These are phyloP conservation scores for Melospiza georgiana DNA, from an alignment of 2,113 vertebrate species.

Conservation along the genomic window DNA sequence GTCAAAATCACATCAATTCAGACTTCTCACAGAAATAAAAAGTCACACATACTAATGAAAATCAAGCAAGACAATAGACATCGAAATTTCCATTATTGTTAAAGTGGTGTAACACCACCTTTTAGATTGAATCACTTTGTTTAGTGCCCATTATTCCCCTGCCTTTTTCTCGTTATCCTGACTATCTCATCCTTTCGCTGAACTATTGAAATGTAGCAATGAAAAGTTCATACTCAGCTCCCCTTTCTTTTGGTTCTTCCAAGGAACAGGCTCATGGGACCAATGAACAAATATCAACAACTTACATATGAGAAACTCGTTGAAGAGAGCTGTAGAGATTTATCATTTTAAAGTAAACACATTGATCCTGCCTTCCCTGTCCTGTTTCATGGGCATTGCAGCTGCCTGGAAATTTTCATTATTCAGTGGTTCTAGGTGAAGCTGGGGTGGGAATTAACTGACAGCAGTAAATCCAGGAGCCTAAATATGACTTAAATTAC, in stretches of 20 bases:
- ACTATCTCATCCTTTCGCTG: too few relatives aligned
- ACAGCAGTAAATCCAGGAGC: background rate
- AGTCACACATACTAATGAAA: background rate
- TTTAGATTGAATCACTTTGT: background rate
- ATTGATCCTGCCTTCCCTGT: background rate
- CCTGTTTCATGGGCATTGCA: background rate
- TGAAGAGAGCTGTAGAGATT: background rate
- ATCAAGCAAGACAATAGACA: background rate
- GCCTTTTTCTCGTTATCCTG: background rate
- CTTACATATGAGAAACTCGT: background rate
- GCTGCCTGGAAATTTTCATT: background rate
- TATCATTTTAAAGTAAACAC: background rate
- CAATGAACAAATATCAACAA: background rate
- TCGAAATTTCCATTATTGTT: background rate
- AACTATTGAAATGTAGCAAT: background rate
- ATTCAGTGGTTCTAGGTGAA: background rate
- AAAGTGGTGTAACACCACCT: background rate
- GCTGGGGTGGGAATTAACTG: background rate
- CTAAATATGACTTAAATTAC: background rate
- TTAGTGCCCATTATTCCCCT: background rate
- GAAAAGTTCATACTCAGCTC: background rate
- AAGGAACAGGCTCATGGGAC: background rate
- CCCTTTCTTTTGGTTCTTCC: background rate
- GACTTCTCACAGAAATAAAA: background rate
- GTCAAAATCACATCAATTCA: background rate